Base-by-base conservation (phyloP, 2,888 invertebrate species). In the Stenichneumon culpator region DNA sequence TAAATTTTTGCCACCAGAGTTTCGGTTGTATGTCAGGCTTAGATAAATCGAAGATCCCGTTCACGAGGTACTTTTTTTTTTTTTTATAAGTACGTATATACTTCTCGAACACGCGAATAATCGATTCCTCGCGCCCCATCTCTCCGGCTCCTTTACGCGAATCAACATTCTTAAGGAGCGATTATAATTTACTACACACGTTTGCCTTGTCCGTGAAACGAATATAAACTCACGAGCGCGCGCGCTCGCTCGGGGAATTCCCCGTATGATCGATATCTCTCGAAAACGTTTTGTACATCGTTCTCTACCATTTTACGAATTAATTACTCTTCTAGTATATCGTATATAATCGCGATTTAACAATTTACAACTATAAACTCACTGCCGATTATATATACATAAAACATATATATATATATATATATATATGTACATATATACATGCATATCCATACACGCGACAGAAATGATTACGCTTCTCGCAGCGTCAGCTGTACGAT, bases 131-230 rank as follows among this genome's bases (percentile, higher is more conserved):
- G 67, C 2, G n/a, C 65, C 44, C 63, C 69, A 79, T 72, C 54
- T 68, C 77, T 74, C 83, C 60, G 69, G 39, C 70, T 50, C 39
- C 74, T 79, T 79, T 65, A 72, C 82, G 72, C 47, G 85, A 80
- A 85, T 85, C 85, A 80, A 80, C 85, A 85, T 85, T 85, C 85
- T 82, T 77, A 36, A 28, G 75, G 69, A 79, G 82, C 67, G 82
- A 85, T 83, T 82, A 85, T 85, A 82, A 85, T 85, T 85, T 77
- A 82, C 72, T 68, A 82, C 77, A 19, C 50, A 65, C 60, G 44
- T 39, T 72, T 36, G 68, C 79, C 47, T 60, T 57, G 65, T 19
- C n/a, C 54, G 72, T 65, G 67, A 32, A 82, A 75, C 68, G 44
- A 44, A 74, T 75, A 75, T 79, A 74, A 68, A 63, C 32, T 32